A percentile compares a stretch with the other conserved stretches of the same genome.
Conservation (phyloP, 1,140 invertebrate species). For the Prorops nasuta region DNA sequence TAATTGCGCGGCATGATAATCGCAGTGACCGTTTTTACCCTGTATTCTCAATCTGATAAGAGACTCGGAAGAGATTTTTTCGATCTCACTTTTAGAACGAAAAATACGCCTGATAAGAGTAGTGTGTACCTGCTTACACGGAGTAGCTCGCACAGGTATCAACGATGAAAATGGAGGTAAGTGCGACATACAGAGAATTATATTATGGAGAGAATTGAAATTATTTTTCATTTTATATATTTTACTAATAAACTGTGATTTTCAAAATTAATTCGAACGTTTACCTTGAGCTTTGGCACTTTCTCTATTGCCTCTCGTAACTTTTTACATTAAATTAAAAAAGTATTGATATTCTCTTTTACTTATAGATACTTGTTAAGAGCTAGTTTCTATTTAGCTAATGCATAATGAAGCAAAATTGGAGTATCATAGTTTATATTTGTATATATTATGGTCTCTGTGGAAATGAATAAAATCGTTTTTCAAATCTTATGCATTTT, state of each 20-base stretch:
- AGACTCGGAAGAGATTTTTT: conserved; percentile 17
- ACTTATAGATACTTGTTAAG: background rate
- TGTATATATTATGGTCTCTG: too few species aligned
- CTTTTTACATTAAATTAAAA: background rate
- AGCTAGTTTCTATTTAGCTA: too few species aligned
- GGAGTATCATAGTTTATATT: too few species aligned
- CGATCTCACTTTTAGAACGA: conserved; percentile 16
- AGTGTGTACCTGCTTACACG: conserved; percentile 7
- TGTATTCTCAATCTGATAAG: conserved; percentile 37
- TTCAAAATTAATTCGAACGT: too few species aligned
- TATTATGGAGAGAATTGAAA: background rate
- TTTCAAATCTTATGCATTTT: too few species aligned
- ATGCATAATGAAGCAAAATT: too few species aligned
- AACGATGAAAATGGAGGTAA: conserved; percentile 39
- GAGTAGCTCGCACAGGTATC: conserved; percentile 1
- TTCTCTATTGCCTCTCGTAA: too few species aligned
- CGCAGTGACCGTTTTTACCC: conserved; percentile 16
- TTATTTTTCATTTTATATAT: background rate
- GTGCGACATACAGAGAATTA: conserved; percentile 6
- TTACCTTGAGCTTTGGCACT: too few species aligned
- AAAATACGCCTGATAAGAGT: conserved; percentile 20
- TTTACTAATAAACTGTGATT: too few species aligned
- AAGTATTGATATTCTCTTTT: background rate
- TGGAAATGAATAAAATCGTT: too few species aligned
- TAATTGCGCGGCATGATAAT: conserved; percentile 36